Evolutionary conservation across 2,797 vertebrate genomes (phyloP).

Genomic region (Carapus acus): DNA sequence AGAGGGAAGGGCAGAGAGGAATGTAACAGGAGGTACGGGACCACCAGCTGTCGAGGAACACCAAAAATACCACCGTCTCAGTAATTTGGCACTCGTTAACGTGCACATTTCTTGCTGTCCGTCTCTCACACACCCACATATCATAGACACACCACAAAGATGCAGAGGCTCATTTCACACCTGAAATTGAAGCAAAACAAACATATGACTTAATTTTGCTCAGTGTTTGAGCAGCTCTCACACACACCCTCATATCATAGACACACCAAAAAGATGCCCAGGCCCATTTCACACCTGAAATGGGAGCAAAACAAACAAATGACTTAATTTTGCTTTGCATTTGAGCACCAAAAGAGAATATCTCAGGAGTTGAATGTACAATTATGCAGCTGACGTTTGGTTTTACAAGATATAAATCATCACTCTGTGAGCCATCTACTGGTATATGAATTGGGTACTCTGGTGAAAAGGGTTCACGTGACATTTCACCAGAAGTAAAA

Average conservation of each 20-base stretch:
- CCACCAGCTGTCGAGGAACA: constrained; percentile 61
- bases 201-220: no score
- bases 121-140: constrained; percentile 1
- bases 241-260: not conserved
- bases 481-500: constrained; percentile 33
- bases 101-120: not conserved
- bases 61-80: constrained; percentile 53
- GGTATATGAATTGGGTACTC: constrained; percentile 18
- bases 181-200: not conserved
- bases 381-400: constrained; percentile 2
- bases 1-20: constrained; percentile 41
- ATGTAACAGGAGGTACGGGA: constrained; percentile 61
- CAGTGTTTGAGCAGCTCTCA: no score
- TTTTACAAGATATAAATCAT: constrained; percentile 24
- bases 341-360: no score
- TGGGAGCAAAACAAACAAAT: not conserved
- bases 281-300: not conserved
- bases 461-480: constrained; percentile 11
- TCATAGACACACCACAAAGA: constrained; percentile 14
- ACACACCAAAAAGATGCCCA: constrained; percentile 13
- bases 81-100: constrained; percentile 23
- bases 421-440: constrained; percentile 46
- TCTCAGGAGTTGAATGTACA: not conserved
- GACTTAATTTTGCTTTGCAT: no score
- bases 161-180: not conserved